phyloP scores from a whole-genome alignment of 2,113 vertebrate genomes.

The Castor canadensis region DNA sequence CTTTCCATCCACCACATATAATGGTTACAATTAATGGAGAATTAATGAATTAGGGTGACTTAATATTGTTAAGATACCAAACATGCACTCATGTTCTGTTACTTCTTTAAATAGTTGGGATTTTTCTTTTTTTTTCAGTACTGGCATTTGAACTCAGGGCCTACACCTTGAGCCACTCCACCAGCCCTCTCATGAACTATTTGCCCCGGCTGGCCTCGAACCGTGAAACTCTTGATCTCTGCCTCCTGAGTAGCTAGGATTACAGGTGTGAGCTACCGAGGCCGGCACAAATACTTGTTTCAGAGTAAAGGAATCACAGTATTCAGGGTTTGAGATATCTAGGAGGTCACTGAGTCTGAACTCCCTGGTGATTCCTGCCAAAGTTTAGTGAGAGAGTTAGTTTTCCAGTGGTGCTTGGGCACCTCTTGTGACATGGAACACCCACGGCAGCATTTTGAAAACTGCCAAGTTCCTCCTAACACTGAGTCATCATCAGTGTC shows the following conservation, averaged over 20 bases:
- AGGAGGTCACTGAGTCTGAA: background rate
- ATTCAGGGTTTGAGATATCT: background rate
- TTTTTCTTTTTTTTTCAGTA: no score
- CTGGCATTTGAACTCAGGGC: no score
- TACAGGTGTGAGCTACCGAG: no score
- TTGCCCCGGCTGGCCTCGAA: no score
- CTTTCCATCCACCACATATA: background rate
- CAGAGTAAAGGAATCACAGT: background rate
- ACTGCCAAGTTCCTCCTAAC: background rate
- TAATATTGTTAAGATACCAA: background rate
- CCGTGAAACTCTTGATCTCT: no score
- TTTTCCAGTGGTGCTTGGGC: no score
- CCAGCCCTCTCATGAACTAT: no score
- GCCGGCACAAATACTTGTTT: background rate
- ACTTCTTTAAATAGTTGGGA: background rate
- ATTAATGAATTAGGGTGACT: background rate
- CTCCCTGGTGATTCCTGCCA: background rate
- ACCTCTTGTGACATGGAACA: background rate
- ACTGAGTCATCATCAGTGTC: background rate
- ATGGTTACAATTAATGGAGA: background rate
- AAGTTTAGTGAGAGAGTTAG: background rate
- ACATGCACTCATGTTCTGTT: background rate
- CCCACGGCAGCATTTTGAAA: background rate
- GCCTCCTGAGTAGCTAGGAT: no score
- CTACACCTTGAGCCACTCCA: no score